Evolutionary conservation across 2,113 vertebrate genomes (phyloP), one percentile per base, ranked within the genome.

Genomic region (Ictalurus furcatus): DNA sequence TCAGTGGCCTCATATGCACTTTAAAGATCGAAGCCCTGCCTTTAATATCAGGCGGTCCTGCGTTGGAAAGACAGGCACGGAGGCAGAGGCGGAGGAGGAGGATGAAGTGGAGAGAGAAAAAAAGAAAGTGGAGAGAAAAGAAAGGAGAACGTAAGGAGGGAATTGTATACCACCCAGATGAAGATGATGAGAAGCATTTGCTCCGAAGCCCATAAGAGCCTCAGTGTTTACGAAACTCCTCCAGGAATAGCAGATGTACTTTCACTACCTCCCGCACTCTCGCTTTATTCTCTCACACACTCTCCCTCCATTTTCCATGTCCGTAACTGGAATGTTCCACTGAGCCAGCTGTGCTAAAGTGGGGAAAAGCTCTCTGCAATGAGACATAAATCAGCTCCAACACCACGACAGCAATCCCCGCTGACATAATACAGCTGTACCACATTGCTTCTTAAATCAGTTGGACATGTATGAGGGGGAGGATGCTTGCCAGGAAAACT

Each of bases 21-120:
- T 94, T 96, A 92, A 97, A 97, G 87, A 97, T 95, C 30, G 96
- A 96, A 0, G 94, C 94, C 87, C 97, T 94, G 81, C 96, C 96
- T 93, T 96, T 96, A 78, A 97, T 95, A 90, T 97, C 96, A 67
- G 96, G 96, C 40, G 94, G 95, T 0, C 96, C 97, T 97, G 91
- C n/a, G 16, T 58, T 37, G 19, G 19, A 81, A 56, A 78, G n/a
- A 73, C 13, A 30, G 21, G 61, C 28, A 17, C 5, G 17, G 28
- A 54, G 17, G 6, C 14, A 74, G 56, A 74, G 28, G 13, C 21
- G 52, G 34, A 40, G 34, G 30, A 76, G 73, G 69, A 73, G 6
- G 44, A 48, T 48, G 44, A 48, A 48, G 19, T 44, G 40, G 83
- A n/a, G 37, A n/a, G 37, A 23, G 34, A 11, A 54, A 28, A 56